Conservation (phyloP, 2,797 vertebrate species). For the Gila robusta region DNA sequence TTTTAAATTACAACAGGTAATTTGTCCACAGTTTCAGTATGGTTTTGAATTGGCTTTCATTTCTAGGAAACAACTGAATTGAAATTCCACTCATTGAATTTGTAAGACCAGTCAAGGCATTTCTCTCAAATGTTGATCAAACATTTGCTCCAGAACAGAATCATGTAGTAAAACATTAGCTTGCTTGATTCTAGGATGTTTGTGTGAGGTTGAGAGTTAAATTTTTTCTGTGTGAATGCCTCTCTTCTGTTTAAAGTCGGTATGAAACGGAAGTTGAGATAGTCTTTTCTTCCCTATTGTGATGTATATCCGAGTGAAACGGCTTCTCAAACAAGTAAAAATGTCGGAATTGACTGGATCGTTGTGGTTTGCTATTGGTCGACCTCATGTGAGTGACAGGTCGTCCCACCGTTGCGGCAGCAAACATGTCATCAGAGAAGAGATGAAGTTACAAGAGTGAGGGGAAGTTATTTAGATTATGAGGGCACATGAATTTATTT, state of each 20-base stretch:
- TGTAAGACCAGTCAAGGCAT: background rate
- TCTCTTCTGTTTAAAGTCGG: background rate
- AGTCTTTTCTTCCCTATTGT: background rate
- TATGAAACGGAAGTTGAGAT: background rate
- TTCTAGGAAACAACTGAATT: background rate
- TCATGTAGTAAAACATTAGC: slow-evolving; percentile 6
- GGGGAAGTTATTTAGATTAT: background rate
- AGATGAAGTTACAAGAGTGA: background rate
- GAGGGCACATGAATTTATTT: background rate
- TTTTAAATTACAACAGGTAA: background rate
- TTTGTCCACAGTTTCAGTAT: background rate
- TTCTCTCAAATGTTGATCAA: background rate
- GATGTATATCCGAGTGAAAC: background rate
- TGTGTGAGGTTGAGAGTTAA: background rate
- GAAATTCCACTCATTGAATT: background rate
- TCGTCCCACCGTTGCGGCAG: background rate
- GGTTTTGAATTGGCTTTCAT: background rate
- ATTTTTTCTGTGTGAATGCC: slow-evolving; percentile 5
- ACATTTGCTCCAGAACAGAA: slow-evolving; percentile 6
- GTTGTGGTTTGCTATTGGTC: background rate
- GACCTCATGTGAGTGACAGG: background rate
- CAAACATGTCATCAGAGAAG: background rate
- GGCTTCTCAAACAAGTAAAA: background rate
- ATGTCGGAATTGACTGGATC: background rate
- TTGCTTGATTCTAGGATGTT: slow-evolving; percentile 24